These are phyloP conservation scores for Adoxophyes honmai DNA, from an alignment of 1,140 invertebrate genomes.

Conservation along the genomic window DNA sequence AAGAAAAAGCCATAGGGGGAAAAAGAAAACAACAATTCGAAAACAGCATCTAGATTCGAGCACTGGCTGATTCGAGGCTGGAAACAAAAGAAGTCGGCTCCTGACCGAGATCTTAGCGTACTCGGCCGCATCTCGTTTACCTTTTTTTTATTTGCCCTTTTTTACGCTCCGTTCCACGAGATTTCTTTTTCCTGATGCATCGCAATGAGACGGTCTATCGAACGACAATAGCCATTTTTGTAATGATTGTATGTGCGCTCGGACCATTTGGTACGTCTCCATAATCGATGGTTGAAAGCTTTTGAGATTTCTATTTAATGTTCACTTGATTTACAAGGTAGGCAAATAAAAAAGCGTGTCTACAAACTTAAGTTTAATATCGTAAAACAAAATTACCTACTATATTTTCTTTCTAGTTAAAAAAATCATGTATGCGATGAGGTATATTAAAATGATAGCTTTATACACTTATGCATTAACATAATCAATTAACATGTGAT, in stretches of 20 bases:
- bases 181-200: conserved; percentile 69
- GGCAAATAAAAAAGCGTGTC: neutral
- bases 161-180: conserved; percentile 61
- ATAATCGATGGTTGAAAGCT: conserved; percentile 12
- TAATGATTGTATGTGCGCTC: conserved; percentile 43
- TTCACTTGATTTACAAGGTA: neutral
- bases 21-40: conserved; percentile 57
- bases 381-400: no score
- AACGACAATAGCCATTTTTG: conserved; percentile 62
- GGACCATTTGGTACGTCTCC: conserved; percentile 10
- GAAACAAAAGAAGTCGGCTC: conserved; percentile 72
- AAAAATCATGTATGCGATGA: no score
- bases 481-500: no score
- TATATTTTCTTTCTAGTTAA: no score
- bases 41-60: conserved; percentile 75
- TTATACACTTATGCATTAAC: no score
- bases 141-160: conserved; percentile 49
- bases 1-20: conserved; percentile 66
- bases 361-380: no score
- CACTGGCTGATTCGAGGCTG: conserved; percentile 71
- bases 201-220: conserved; percentile 67
- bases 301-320: conserved; percentile 14
- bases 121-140: conserved; percentile 60
- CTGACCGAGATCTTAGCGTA: conserved; percentile 74
- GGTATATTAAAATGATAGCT: no score